These are phyloP conservation scores for Phalloptychus januarius DNA, from an alignment of 2,797 vertebrate genomes.

Conservation along the genomic window DNA sequence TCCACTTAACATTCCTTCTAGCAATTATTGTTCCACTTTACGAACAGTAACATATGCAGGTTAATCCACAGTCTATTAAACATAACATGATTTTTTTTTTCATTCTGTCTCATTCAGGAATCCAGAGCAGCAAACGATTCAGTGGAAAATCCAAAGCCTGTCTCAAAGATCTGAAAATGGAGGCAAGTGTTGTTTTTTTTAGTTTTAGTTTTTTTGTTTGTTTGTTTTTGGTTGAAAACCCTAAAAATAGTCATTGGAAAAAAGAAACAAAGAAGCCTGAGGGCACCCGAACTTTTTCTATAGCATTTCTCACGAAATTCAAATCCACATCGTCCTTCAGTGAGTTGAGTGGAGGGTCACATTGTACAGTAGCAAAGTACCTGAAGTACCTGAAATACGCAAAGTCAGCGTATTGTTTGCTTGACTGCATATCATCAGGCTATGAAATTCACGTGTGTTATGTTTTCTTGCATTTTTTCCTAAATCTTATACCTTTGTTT, in stretches of 20 bases:
- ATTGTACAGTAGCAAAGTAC: no score
- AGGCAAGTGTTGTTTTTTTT: conserved; percentile 77
- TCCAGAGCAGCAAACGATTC: conserved; percentile 92
- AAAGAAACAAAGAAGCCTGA: not conserved
- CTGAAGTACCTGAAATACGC: no score
- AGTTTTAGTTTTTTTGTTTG: not conserved
- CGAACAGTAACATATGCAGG: not conserved
- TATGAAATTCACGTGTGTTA: no score
- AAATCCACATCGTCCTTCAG: not conserved
- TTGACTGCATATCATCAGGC: no score
- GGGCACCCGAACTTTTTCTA: not conserved
- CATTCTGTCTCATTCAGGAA: conserved; percentile 83
- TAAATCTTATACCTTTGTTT: no score
- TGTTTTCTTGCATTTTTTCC: no score
- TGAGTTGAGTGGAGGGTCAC: no score
- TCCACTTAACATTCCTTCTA: not conserved
- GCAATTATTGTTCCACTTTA: not conserved
- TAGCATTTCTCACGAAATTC: not conserved
- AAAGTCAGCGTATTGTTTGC: no score
- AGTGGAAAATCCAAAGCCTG: conserved; percentile 96
- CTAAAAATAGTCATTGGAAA: not conserved
- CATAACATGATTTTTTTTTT: conserved; percentile 10
- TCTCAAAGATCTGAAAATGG: conserved; percentile 97
- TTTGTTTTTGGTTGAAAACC: not conserved
- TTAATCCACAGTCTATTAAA: not conserved